Evolutionary conservation across 2,113 vertebrate species (phyloP).

Genomic region (Anser cygnoides): DNA sequence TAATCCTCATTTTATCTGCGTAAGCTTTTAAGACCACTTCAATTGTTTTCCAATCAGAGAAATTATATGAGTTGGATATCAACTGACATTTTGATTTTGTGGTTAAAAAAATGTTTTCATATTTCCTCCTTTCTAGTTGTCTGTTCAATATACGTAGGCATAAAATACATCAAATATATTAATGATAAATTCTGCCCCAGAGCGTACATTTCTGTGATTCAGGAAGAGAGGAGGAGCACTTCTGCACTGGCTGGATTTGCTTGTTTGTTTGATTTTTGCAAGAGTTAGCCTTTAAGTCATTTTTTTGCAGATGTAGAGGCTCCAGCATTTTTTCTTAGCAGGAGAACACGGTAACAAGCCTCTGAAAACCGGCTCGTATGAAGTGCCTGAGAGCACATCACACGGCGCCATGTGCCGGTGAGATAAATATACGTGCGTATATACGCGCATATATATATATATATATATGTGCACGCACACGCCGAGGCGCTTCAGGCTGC

Average conservation of each 20-base stretch:
- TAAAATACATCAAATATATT: no score
- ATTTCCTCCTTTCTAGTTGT: not conserved
- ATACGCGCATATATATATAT: no score
- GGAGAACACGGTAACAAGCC: not conserved
- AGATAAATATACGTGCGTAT: no score
- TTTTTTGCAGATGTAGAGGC: not conserved
- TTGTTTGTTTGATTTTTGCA: not conserved
- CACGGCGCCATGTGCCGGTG: rapidly evolving
- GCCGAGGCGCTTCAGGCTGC: not conserved
- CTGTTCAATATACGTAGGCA: not conserved
- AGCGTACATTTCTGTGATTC: not conserved
- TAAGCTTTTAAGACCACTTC: not conserved
- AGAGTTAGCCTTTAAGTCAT: not conserved
- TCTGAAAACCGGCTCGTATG: not conserved
- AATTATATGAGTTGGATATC: not conserved
- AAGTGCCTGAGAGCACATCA: not conserved
- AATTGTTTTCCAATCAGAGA: not conserved
- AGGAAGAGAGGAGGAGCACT: rapidly evolving
- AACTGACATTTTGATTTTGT: not conserved
- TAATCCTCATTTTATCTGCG: not conserved
- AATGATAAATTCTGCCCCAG: not conserved
- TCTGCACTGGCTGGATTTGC: not conserved
- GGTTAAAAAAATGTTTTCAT: not conserved
- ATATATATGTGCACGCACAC: no score
- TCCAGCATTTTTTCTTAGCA: not conserved